phyloP scores from a whole-genome alignment of 2,888 invertebrate genomes.

The Hirtodrosophila confusa region DNA sequence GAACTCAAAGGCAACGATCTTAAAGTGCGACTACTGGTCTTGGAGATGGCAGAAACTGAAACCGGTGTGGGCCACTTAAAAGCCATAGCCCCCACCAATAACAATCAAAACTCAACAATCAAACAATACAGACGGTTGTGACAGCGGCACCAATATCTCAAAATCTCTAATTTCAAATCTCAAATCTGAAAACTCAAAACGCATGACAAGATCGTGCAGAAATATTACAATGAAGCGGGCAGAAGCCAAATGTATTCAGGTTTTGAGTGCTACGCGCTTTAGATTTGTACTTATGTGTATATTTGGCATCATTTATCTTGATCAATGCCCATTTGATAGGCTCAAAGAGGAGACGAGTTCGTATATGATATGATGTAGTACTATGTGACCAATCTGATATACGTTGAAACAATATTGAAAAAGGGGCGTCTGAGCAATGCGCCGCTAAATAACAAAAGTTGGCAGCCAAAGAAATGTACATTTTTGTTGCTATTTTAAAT shows the following conservation, averaged over 20 bases:
- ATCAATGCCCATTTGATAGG: conserved; percentile 52
- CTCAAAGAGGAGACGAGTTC: conserved; percentile 8
- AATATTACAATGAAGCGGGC: conserved; percentile 44
- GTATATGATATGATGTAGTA: no score
- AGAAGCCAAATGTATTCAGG: conserved; percentile 4
- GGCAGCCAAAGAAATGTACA: conserved; percentile 16
- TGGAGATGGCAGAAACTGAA: conserved; percentile 11
- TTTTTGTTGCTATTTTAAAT: conserved; percentile 9
- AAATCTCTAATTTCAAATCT: no score
- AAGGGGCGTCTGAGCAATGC: conserved; percentile 47
- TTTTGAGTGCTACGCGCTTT: conserved; percentile 18
- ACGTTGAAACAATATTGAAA: not conserved
- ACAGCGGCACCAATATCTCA: conserved; percentile 47
- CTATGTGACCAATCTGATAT: no score
- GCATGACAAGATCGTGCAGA: conserved; percentile 59
- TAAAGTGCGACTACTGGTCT: conserved; percentile 49
- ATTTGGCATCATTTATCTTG: conserved; percentile 64
- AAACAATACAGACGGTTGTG: conserved; percentile 38
- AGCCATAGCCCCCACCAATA: conserved; percentile 17
- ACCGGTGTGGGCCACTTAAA: conserved; percentile 22
- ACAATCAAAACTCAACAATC: conserved; percentile 37
- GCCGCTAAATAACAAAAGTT: conserved; percentile 1
- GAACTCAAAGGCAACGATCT: not conserved
- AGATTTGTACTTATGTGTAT: conserved; percentile 7
- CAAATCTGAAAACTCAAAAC: conserved; percentile 14